Percentiles rank a stretch among this genome's conserved stretches.
Evolutionary conservation across 2,113 vertebrate species (phyloP).

Genomic region (Corythaixoides concolor): DNA sequence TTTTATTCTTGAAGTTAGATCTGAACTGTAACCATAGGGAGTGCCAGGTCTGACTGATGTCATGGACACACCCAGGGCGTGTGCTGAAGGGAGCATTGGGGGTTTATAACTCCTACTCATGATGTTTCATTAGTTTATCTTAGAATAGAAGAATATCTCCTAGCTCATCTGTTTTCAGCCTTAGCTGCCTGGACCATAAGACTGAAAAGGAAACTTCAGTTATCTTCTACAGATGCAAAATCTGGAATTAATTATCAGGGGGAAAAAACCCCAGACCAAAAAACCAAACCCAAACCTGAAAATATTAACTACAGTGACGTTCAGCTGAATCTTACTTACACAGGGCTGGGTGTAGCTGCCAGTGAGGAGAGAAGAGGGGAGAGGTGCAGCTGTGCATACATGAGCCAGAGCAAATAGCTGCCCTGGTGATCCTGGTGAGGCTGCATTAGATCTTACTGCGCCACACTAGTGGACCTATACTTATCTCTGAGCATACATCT

Average conservation of each 20-base stretch:
- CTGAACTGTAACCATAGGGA: background rate
- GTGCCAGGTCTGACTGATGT: background rate
- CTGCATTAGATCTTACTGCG: background rate
- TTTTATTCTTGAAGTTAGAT: background rate
- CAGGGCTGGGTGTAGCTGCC: background rate
- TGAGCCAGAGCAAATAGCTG: background rate
- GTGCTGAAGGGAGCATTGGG: background rate
- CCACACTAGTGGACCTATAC: fast-evolving
- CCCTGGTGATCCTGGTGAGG: fast-evolving
- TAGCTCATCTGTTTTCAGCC: background rate
- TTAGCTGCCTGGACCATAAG: background rate
- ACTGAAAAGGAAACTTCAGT: background rate
- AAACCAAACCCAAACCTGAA: background rate
- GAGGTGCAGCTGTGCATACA: background rate
- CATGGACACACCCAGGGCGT: slow-evolving; percentile 37
- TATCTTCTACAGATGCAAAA: background rate
- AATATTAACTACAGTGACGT: background rate
- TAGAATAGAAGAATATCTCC: background rate
- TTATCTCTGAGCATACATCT: background rate
- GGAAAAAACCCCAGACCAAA: background rate
- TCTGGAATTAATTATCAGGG: background rate
- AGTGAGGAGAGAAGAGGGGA: background rate
- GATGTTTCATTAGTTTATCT: background rate
- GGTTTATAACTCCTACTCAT: background rate
- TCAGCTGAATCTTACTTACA: background rate